Evolutionary conservation across 2,113 vertebrate species (phyloP), one percentile per base, ranked within the genome.

Genomic region (Chitala chitala): DNA sequence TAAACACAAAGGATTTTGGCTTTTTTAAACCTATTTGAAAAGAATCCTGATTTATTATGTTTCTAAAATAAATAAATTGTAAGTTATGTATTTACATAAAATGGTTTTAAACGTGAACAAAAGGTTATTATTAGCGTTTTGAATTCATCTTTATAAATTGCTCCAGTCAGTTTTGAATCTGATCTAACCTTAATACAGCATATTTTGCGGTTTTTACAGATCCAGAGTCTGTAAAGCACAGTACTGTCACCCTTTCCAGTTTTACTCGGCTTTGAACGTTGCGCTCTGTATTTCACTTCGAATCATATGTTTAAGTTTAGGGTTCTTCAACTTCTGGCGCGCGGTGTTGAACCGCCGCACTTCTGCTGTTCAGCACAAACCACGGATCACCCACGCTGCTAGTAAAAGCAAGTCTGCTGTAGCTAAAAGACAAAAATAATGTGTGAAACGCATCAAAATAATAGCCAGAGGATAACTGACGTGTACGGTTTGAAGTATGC

Each of bases 241-340:
- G 33, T 29, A 33, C 38, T 38, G 59, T 38, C 59, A 33, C 59
- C 12, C 59, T 63, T 36, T 36, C 31, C 31, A 63, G 38, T 63
- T n/a, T 6, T 36, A 33, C 36, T 63, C 59, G 38, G 59, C 59
- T 36, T 36, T 20, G 59, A 38, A 36, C 59, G 17, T 33, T 20
- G 33, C 59, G 17, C 31, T 36, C 33, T 36, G 33, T 63, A 29
- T 29, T 63, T 38, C 59, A 63, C 59, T 63, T 63, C 31, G n/a
- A 63, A 33, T 63, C 59, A 63, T 63, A 63, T 63, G 59, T 63
- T 63, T 63, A 63, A 63, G 59, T 63, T 63, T 40, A 66, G n/a
- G 4, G 22, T 22, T 15, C 22, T 42, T 44, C 46, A 9, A 48
- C 46, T 26, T 48, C 24, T 46, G 42, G 64, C 64, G 1, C 64